Conservation (phyloP, 2,797 vertebrate species). For the Diplodus puntazzo region DNA sequence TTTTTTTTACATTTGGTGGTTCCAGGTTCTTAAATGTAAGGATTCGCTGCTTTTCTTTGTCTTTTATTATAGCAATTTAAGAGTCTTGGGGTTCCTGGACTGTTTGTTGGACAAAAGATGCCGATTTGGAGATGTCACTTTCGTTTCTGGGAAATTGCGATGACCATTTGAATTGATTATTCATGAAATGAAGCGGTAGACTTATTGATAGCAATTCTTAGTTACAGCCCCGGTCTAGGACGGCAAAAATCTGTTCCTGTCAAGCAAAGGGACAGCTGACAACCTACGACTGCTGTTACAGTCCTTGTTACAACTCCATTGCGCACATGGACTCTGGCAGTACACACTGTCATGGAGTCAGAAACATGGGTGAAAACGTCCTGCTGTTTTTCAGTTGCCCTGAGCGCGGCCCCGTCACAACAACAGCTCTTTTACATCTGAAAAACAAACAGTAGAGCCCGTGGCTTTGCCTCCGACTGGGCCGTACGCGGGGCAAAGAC, state of each 20-base stretch:
- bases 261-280: not conserved
- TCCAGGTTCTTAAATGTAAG: too few species aligned
- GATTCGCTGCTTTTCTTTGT: too few species aligned
- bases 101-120: too few species aligned
- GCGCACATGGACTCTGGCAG: slow-evolving; percentile 29
- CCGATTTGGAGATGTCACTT: too few species aligned
- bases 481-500: slow-evolving; percentile 42
- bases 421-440: slow-evolving; percentile 17
- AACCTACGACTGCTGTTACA: slow-evolving; percentile 1
- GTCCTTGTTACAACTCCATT: not conserved
- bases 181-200: too few species aligned
- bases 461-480: slow-evolving; percentile 24
- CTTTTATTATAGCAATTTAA: too few species aligned
- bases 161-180: too few species aligned
- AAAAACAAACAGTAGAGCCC: slow-evolving; percentile 57
- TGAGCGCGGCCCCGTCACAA: slow-evolving; percentile 18
- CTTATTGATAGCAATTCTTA: too few species aligned
- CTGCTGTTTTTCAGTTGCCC: slow-evolving; percentile 15
- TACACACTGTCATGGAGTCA: slow-evolving; percentile 29
- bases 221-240: too few species aligned
- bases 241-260: not conserved
- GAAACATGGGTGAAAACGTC: slow-evolving; percentile 23
- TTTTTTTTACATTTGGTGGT: too few species aligned
- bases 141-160: too few species aligned
- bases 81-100: too few species aligned